Conservation (phyloP, 1,140 invertebrate species). For the Contarinia nasturtii region DNA sequence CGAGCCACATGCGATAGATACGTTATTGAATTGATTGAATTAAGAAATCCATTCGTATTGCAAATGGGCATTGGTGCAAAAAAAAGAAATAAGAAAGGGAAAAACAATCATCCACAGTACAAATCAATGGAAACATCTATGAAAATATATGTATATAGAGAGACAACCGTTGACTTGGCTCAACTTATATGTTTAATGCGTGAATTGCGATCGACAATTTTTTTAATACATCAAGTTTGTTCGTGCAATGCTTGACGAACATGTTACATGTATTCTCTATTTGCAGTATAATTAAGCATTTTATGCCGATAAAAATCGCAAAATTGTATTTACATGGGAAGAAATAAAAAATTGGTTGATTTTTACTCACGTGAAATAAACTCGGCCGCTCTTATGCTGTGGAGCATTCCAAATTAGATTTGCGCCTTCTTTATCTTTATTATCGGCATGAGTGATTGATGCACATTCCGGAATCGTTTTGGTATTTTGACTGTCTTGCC, state of each 20-base stretch:
- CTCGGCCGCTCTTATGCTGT: constrained; percentile 35
- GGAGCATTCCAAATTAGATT: constrained; percentile 56
- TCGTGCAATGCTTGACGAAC: too few species aligned
- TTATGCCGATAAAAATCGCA: not conserved
- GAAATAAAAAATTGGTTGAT: not conserved
- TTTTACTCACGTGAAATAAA: constrained; percentile 55
- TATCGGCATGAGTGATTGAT: constrained; percentile 59
- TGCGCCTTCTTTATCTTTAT: constrained; percentile 48
- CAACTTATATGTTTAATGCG: too few species aligned
- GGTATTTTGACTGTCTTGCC: constrained; percentile 46
- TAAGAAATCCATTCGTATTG: not conserved
- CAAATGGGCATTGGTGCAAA: not conserved
- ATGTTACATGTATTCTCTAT: not conserved
- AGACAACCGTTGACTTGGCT: too few species aligned
- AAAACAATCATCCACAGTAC: too few species aligned
- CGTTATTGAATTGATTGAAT: not conserved
- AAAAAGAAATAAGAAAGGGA: not conserved
- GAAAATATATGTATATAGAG: too few species aligned
- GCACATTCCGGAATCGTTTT: constrained; percentile 55
- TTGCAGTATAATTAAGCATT: not conserved
- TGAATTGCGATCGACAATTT: too few species aligned
- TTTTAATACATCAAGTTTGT: too few species aligned
- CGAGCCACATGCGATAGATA: too few species aligned
- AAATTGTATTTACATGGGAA: not conserved
- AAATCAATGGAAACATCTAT: too few species aligned